These are phyloP conservation scores for Drosophila yooni DNA, from an alignment of 2,888 invertebrate species.

Conservation along the genomic window DNA sequence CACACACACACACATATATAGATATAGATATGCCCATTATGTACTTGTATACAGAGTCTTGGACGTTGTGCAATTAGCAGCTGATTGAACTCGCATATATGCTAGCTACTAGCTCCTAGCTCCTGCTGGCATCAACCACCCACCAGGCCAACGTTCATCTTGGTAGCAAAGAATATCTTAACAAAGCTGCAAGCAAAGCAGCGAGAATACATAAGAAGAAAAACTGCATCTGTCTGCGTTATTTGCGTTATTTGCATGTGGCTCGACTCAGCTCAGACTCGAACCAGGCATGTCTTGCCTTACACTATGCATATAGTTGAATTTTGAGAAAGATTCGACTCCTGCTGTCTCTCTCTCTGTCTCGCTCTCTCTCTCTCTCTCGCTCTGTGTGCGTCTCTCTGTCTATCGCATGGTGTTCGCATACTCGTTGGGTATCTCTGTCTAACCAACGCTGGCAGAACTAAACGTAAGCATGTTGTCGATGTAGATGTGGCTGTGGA, in stretches of 20 bases:
- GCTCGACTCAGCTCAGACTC: constrained; percentile 57
- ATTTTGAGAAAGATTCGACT: constrained; percentile 80
- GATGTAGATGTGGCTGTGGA: constrained; percentile 49
- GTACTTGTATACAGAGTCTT: constrained; percentile 41
- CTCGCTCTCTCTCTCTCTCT: constrained; percentile 43
- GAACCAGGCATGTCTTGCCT: constrained; percentile 72
- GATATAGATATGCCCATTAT: constrained; percentile 6
- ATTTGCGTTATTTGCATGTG: constrained; percentile 79
- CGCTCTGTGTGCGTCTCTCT: constrained; percentile 41
- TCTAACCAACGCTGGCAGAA: constrained; percentile 40
- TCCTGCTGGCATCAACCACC: constrained; percentile 47
- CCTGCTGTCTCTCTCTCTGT: constrained; percentile 1
- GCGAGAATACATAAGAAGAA: constrained; percentile 73
- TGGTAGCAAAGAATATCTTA: constrained; percentile 79
- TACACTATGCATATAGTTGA: constrained; percentile 74
- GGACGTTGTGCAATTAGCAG: constrained; percentile 71
- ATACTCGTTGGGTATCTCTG: constrained; percentile 37
- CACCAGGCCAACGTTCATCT: constrained; percentile 55
- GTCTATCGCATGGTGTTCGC: constrained; percentile 11
- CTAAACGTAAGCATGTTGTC: constrained; percentile 56
- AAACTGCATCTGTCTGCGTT: constrained; percentile 80
- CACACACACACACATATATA: neutral
- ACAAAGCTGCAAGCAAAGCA: constrained; percentile 65
- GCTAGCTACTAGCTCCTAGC: constrained; percentile 48
- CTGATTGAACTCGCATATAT: constrained; percentile 77